Percentiles rank a stretch among this genome's conserved stretches.
Conservation (phyloP, 1,140 invertebrate species). For the Reticulitermes speratus region DNA sequence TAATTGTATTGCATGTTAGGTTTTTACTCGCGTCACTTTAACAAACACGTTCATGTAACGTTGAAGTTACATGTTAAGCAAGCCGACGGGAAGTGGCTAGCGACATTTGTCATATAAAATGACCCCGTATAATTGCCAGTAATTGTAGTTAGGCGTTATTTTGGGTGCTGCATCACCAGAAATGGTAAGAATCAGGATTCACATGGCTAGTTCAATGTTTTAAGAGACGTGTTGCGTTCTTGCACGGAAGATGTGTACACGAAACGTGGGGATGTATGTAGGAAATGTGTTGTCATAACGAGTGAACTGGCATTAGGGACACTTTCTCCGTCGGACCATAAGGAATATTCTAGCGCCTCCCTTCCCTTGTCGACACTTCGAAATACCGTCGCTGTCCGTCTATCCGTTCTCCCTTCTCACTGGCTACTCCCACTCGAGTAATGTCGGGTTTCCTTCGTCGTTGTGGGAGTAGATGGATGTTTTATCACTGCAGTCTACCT, state of each 20-base stretch:
- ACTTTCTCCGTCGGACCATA: neutral
- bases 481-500: neutral
- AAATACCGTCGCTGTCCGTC: neutral
- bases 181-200: no score
- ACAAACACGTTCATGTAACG: no score
- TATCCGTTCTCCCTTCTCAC: neutral
- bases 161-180: no score
- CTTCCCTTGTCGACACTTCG: neutral
- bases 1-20: no score
- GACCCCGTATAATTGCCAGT: no score
- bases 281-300: neutral
- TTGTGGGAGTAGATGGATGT: neutral
- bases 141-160: no score
- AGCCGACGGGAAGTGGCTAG: no score
- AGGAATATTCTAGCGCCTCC: neutral
- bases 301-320: neutral
- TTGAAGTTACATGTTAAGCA: no score
- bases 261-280: neutral
- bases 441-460: neutral
- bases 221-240: neutral
- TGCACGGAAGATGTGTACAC: neutral
- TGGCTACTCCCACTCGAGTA: neutral
- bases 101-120: no score
- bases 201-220: no score
- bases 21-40: no score